phyloP scores from a whole-genome alignment of 2,888 invertebrate species.

The Cremastinae sp. region DNA sequence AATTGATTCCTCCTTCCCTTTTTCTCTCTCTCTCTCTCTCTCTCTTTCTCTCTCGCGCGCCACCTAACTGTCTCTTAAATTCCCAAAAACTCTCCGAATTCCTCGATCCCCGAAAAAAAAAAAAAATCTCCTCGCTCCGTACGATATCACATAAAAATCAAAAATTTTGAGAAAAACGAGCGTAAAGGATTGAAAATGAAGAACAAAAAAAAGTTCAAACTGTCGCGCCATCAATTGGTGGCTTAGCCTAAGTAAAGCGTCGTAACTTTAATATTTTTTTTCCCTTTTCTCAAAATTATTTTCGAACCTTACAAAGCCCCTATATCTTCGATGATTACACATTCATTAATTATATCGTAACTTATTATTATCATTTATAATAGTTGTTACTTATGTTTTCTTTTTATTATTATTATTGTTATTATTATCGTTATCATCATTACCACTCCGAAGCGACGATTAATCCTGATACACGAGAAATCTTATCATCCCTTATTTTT shows the following conservation, averaged over 20 bases:
- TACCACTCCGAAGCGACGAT: constrained; percentile 26
- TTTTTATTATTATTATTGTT: constrained; percentile 80
- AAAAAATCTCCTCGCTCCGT: constrained; percentile 7
- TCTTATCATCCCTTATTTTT: constrained; percentile 22
- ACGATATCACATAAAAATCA: no score
- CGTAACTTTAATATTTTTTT: constrained; percentile 23
- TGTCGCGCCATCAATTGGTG: constrained; percentile 16
- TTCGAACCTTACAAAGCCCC: constrained; percentile 37
- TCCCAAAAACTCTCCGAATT: no score
- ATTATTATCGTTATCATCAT: constrained; percentile 69
- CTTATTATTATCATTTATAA: no score
- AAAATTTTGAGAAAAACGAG: no score
- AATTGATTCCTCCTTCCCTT: not conserved
- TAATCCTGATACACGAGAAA: constrained; percentile 41
- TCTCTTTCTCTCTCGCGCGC: no score
- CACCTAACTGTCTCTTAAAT: no score
- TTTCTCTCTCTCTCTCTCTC: no score
- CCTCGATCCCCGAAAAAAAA: not conserved
- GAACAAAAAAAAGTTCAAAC: not conserved
- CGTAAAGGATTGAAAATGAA: not conserved
- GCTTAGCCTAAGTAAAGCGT: constrained; percentile 39
- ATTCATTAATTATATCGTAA: constrained; percentile 43
- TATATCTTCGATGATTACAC: constrained; percentile 48
- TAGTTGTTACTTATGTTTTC: no score
- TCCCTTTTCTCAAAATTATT: constrained; percentile 12